A percentile compares a stretch with the other conserved stretches of the same genome.
These are phyloP conservation scores for Peromyscus nudipes DNA, from an alignment of 2,797 vertebrate genomes.

Conservation along the genomic window DNA sequence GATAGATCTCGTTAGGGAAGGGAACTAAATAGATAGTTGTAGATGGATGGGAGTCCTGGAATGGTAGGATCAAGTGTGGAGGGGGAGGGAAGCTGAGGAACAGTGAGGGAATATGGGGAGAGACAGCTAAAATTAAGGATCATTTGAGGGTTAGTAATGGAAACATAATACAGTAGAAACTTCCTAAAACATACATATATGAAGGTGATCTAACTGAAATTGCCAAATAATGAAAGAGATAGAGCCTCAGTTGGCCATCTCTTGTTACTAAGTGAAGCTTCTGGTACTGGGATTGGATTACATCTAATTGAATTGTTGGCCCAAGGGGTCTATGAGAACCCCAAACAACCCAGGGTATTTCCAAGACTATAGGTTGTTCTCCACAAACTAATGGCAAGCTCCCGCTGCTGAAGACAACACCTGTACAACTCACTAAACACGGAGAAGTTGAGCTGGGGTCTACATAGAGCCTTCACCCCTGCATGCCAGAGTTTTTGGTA, in stretches of 20 bases:
- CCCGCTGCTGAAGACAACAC: neutral
- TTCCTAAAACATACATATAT: neutral
- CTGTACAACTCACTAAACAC: neutral
- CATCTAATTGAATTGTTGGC: neutral
- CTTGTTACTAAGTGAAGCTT: neutral
- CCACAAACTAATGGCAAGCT: neutral
- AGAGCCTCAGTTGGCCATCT: neutral
- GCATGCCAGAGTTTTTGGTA: neutral
- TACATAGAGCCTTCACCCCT: too few relatives aligned
- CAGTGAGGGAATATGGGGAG: neutral
- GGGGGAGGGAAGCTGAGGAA: too few relatives aligned
- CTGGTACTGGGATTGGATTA: too few relatives aligned
- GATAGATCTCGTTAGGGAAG: neutral
- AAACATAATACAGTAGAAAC: neutral
- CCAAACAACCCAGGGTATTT: too few relatives aligned
- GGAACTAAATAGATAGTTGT: neutral
- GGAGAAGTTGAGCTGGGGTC: neutral
- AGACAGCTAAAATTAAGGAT: neutral
- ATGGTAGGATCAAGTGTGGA: neutral
- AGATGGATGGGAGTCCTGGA: neutral
- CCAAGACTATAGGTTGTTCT: neutral
- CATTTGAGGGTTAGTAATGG: neutral
- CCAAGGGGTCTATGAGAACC: neutral
- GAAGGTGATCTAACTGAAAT: neutral
- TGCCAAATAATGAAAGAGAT: neutral